Percentiles rank a stretch among this genome's conserved stretches.
phyloP scores from a whole-genome alignment of 2,888 invertebrate genomes.

The Atethmia centrago region DNA sequence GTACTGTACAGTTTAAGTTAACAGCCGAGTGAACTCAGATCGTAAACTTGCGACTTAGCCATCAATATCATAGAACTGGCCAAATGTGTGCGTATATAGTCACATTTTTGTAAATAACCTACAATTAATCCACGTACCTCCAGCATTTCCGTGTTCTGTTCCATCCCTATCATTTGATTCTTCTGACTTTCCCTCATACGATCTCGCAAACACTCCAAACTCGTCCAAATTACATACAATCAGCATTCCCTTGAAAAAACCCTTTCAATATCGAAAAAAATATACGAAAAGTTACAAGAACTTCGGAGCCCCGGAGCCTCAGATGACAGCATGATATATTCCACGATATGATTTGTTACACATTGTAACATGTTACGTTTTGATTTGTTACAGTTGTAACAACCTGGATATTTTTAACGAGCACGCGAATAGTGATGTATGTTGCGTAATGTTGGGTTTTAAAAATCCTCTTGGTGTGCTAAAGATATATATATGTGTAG shows the following conservation, averaged over 20 bases:
- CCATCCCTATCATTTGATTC: slow-evolving; percentile 19
- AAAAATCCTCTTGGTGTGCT: slow-evolving; percentile 24
- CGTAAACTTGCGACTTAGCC: not conserved
- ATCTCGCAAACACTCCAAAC: slow-evolving; percentile 50
- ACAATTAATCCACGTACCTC: slow-evolving; percentile 12
- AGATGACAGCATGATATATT: slow-evolving; percentile 76
- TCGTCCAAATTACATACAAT: slow-evolving; percentile 66
- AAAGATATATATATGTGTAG: slow-evolving; percentile 20
- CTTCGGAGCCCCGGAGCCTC: slow-evolving; percentile 63
- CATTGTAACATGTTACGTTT: slow-evolving; percentile 71
- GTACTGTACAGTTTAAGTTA: not conserved
- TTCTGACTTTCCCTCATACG: slow-evolving; percentile 40
- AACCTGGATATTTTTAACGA: slow-evolving; percentile 65
- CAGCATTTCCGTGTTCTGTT: slow-evolving; percentile 7
- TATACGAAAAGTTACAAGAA: slow-evolving; percentile 61
- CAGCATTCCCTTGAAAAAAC: slow-evolving; percentile 64
- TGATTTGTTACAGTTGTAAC: slow-evolving; percentile 75
- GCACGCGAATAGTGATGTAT: slow-evolving; percentile 45
- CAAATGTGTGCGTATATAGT: no score
- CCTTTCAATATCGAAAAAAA: slow-evolving; percentile 60
- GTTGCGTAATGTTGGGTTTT: slow-evolving; percentile 58
- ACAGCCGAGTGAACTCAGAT: not conserved
- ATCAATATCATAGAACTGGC: not conserved
- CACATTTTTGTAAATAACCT: not conserved
- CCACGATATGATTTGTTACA: slow-evolving; percentile 74